Evolutionary conservation across 1,140 invertebrate genomes (phyloP), one percentile per base, ranked within the genome.

Genomic region (Megalonaias nervosa): DNA sequence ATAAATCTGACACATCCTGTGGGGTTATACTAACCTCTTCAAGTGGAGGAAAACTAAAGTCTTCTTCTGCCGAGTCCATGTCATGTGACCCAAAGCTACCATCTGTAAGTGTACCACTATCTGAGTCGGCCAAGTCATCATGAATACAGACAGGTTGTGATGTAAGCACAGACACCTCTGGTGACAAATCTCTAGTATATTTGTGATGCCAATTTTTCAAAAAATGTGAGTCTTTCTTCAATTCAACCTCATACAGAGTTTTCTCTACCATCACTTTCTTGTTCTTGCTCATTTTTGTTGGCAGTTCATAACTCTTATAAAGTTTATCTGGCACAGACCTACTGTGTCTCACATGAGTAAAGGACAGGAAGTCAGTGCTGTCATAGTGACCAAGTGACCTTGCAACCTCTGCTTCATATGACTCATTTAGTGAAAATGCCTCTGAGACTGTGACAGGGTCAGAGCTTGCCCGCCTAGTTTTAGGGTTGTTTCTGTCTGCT

Each of bases 11-110:
- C 38, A 48, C 38, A 48, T 48, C 6, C 38, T 48, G 61, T 21
- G 64, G 15, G 11, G 57, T 59, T 56, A 73, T 60, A 23, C 17
- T 67, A 48, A 75, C 69, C 71, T 80, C 73, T 21, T 77, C 64
- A 72, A 84, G 19, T n/a, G 73, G 75, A 26, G 83, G 81, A 59
- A 81, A 85, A 58, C 62, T 79, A 55, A 80, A 81, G 38, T 81
- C 72, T 60, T 60, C 77, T 19, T 72, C 74, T 21, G 48, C 70
- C 17, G 78, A 80, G 19, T 71, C 70, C 55, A 68, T 65, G 31
- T 75, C 68, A n/a, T 70, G 61, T 23, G 75, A 74, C 62, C 55
- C 12, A 0, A 23, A 66, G 23, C 66, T n/a, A n/a, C 9, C 56
- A 26, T 81, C 71, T 73, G 69, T 79, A 16, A 74, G 15, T 58